Evolutionary conservation across 2,888 invertebrate species (phyloP), one percentile per base, ranked within the genome.

Genomic region (Diaprepes abbreviatus): DNA sequence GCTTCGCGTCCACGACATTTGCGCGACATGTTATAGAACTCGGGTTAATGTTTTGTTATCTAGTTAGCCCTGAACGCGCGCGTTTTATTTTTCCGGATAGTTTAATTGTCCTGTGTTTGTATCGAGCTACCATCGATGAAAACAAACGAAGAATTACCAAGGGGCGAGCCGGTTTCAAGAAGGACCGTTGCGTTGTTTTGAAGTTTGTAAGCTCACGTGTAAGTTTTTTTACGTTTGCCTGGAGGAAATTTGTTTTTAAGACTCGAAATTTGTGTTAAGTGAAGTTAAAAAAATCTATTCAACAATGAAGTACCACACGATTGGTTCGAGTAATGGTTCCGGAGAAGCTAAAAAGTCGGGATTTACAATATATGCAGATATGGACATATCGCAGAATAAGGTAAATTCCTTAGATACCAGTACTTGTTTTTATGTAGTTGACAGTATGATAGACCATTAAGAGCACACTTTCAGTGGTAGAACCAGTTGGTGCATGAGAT

Each of bases 321-420:
- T 90, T 21, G 87, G 90, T 78, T 88, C 89, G 74, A 89, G 89
- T 83, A 90, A 89, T 83, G 87, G 90, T 79, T 87, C 88, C 81
- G 88, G 88, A 80, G 91, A 91, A 79, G 88, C 87, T 78, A 90
- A 89, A 79, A 89, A 90, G 78, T 89, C 90, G 45, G 89, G 89
- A 71, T 85, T 91, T 71, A 91, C 90, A 77, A 89, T 90, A 76
- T 89, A 89, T 77, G 88, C 89, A 70, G 88, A 89, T 78, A 85
- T 87, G 79, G 84, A 85, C 76, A 88, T 88, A 78, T 80, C 85
- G 70, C 78, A 86, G 79, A 88, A 88, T 81, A 88, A 89, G 86
- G 89, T 89, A 82, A 79, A 65, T 72, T 70, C 59, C 16, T 35
- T 5, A 50, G 67, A 48, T 50, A 17, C 43, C n/a, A 16, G 21